Conservation (phyloP, 2,888 invertebrate species). For the Cerceris rybyensis region DNA sequence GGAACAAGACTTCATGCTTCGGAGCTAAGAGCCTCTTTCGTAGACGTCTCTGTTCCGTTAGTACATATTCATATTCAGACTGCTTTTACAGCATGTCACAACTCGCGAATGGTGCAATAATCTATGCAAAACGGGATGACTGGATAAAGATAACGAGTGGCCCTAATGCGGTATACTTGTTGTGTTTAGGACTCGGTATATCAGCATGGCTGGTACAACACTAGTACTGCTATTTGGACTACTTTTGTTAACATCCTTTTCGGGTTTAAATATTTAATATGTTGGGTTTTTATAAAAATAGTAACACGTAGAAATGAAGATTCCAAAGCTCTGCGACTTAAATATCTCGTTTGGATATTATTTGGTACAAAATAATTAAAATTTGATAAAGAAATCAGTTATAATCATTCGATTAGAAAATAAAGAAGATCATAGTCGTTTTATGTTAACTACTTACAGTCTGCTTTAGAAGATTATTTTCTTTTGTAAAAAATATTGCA, state of each 20-base stretch:
- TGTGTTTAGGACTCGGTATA: constrained; percentile 5
- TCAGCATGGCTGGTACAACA: neutral
- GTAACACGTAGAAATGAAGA: too few relatives aligned
- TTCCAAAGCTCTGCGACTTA: too few relatives aligned
- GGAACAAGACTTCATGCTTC: neutral
- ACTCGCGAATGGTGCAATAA: constrained; percentile 23
- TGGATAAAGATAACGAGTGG: constrained; percentile 30
- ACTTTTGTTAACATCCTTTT: neutral
- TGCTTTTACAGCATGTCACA: constrained; percentile 4
- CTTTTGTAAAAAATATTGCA: too few relatives aligned
- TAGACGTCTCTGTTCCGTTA: neutral
- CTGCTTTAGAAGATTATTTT: too few relatives aligned
- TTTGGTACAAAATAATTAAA: too few relatives aligned
- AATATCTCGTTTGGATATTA: too few relatives aligned
- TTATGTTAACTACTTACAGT: too few relatives aligned
- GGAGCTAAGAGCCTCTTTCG: neutral
- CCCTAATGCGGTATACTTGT: constrained; percentile 26
- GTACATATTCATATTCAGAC: neutral
- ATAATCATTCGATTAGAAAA: too few relatives aligned
- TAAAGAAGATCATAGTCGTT: too few relatives aligned
- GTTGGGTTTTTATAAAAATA: too few relatives aligned
- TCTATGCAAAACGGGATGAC: constrained; percentile 30
- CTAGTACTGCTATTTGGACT: neutral
- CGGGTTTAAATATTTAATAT: too few relatives aligned
- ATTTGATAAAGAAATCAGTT: too few relatives aligned